phyloP scores from a whole-genome alignment of 2,113 vertebrate species.

The Limnothrissa miodon region DNA sequence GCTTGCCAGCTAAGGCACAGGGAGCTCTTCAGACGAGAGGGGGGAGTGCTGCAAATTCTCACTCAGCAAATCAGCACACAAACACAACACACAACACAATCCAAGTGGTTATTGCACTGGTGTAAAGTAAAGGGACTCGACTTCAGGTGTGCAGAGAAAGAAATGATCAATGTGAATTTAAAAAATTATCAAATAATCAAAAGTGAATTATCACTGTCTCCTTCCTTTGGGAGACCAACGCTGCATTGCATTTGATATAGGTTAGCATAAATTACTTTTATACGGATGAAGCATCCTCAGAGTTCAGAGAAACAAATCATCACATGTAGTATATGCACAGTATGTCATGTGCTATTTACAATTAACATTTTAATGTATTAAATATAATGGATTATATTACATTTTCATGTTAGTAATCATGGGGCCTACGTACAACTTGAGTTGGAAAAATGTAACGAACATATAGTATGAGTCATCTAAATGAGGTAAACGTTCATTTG shows the following conservation, averaged over 20 bases:
- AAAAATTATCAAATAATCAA: no score
- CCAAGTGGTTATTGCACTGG: neutral
- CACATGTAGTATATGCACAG: neutral
- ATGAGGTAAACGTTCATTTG: no score
- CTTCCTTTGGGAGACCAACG: neutral
- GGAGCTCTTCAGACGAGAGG: neutral
- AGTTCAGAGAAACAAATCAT: neutral
- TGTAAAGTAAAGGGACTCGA: neutral
- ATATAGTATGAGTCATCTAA: neutral
- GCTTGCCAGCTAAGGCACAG: conserved; percentile 30
- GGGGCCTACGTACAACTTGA: no score
- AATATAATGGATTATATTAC: no score
- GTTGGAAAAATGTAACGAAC: neutral
- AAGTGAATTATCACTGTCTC: neutral
- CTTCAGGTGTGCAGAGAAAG: no score
- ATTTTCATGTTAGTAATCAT: no score
- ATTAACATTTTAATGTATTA: no score
- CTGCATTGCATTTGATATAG: neutral
- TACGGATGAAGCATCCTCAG: neutral
- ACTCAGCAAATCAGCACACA: neutral
- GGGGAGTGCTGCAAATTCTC: neutral
- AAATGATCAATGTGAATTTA: neutral
- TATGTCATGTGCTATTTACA: neutral
- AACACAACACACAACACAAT: conserved; percentile 35
- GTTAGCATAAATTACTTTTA: neutral